Base-by-base conservation (phyloP, 2,888 invertebrate species). In the Cloeon dipterum region DNA sequence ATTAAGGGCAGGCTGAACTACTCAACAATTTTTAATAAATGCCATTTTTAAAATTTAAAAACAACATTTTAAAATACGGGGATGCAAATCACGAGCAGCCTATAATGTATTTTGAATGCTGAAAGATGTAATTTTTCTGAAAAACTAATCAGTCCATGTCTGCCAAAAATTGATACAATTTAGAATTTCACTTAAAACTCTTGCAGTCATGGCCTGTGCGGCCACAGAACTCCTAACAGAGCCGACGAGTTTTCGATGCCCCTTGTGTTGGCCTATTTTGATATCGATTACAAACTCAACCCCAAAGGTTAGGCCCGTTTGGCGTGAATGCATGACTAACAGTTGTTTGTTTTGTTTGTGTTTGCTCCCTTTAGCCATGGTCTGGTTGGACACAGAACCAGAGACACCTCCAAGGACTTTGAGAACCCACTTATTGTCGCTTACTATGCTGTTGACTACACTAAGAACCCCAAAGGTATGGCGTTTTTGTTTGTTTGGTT, bases 381-480 rank as follows among this genome's bases (percentile, higher is more conserved):
- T 37, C 65, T 96, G 46, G 91, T 78, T 43, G 94, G 91, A 21
- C 74, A 88, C 47, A 76, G 96, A 43, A 81, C 78, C 38, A 70
- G 77, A 49, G 85, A 86, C 47, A 85, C 82, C 52, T 60, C 67
- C 4, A 70, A 67, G 37, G 86, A 93, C 50, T 96, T 96, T 65
- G 68, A 68, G 48, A 77, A 76, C 52, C 96, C 98, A 2, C 58
- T 89, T 42, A 68, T 96, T 32, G 75, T 88, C 38, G 94, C 82
- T 20, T 98, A 86, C 60, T 99, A 77, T 58, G 68, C 66, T 46
- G 91, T 98, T 10, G 96, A 99, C 59, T 98, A 98, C 52, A 68
- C 74, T 20, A 96, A 93, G 64, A 96, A 98, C 58, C 67, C 78
- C 18, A 99, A 99, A 61, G 96, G 69, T 57, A 55, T 40, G 37